These are phyloP conservation scores for Andricus grossulariae DNA, from an alignment of 1,140 invertebrate species.

Conservation along the genomic window DNA sequence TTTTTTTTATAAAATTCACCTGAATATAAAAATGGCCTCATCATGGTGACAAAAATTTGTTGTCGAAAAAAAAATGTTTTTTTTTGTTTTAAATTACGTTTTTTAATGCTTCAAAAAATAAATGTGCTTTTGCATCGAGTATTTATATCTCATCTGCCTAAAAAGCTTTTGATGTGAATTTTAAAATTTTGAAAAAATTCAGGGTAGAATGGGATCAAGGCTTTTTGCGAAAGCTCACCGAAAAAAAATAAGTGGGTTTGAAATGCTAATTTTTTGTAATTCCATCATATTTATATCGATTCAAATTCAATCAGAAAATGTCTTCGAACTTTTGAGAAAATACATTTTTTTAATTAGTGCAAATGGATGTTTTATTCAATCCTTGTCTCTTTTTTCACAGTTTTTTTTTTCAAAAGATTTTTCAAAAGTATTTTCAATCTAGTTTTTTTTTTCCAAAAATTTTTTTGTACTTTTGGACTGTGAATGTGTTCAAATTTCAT, in stretches of 20 bases:
- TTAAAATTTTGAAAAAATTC: not conserved
- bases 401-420: not conserved
- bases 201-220: not conserved
- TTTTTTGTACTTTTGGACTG: not conserved
- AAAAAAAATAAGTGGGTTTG: not conserved
- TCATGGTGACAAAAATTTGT: no score
- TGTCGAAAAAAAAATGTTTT: no score
- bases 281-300: not conserved
- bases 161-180: conserved; percentile 28
- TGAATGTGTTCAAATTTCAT: no score
- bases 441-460: not conserved
- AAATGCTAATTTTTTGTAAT: not conserved
- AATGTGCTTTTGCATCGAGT: conserved; percentile 22
- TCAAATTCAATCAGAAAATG: not conserved
- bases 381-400: not conserved
- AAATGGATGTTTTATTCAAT: not conserved
- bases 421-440: no score
- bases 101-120: conserved; percentile 19
- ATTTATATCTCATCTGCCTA: not conserved
- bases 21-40: no score
- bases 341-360: not conserved
- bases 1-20: no score
- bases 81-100: not conserved
- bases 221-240: not conserved
- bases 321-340: not conserved